Evolutionary conservation across 1,140 invertebrate genomes (phyloP).

Genomic region (Drosophila lacertosa): DNA sequence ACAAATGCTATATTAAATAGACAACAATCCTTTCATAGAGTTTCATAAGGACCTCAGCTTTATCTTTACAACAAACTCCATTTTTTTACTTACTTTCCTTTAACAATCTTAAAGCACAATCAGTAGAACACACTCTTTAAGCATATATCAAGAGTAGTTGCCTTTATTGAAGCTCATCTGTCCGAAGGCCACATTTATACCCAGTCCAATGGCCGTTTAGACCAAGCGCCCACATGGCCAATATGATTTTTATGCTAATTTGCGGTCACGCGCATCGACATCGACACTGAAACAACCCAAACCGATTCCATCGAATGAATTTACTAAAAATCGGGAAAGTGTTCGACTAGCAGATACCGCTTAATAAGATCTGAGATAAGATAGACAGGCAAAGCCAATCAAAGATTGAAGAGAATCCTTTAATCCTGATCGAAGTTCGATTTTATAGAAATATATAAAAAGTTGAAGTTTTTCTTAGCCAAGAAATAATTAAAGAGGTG

Average conservation of each 20-base stretch:
- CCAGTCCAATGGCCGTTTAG: slow-evolving; percentile 9
- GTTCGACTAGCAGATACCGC: background rate
- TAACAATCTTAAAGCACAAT: slow-evolving; percentile 25
- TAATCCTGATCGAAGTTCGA: too few species aligned
- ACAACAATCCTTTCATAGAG: too few species aligned
- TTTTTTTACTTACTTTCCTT: too few species aligned
- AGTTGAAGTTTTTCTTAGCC: too few species aligned
- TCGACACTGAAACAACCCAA: slow-evolving; percentile 43
- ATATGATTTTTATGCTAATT: slow-evolving; percentile 82
- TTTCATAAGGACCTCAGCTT: too few species aligned
- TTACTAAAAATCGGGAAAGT: background rate
- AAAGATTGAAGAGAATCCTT: too few species aligned
- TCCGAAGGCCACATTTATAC: background rate
- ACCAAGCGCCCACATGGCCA: slow-evolving; percentile 56
- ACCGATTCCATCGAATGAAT: slow-evolving; percentile 30
- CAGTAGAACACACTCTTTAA: slow-evolving; percentile 36
- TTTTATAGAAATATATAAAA: too few species aligned
- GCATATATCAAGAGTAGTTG: slow-evolving; percentile 31
- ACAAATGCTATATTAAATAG: too few species aligned
- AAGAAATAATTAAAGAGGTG: too few species aligned
- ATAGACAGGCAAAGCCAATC: too few species aligned
- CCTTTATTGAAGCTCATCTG: background rate
- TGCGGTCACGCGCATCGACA: slow-evolving; percentile 72
- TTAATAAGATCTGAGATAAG: background rate
- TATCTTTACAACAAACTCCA: too few species aligned